phyloP scores from a whole-genome alignment of 2,113 vertebrate genomes.

The Cochlearius cochlearius region DNA sequence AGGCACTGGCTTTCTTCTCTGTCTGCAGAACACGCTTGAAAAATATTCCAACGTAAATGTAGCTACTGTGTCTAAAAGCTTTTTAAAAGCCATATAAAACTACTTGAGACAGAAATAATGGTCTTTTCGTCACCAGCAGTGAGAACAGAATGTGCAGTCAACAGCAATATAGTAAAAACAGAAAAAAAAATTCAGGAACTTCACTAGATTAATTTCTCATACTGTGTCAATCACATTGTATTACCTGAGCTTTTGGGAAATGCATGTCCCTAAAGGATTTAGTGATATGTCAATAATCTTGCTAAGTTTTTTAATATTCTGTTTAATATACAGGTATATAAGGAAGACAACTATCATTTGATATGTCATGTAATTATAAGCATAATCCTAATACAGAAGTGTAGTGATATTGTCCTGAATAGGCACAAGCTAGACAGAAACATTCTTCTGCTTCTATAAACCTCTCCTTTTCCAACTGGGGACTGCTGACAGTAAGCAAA shows the following conservation, averaged over 20 bases:
- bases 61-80: background rate
- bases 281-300: background rate
- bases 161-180: background rate
- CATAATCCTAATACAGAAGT: background rate
- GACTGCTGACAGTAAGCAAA: background rate
- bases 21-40: background rate
- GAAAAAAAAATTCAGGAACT: background rate
- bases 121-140: background rate
- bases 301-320: background rate
- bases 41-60: background rate
- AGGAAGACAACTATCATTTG: background rate
- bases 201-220: background rate
- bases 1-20: background rate
- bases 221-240: background rate
- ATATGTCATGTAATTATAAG: background rate
- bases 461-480: background rate
- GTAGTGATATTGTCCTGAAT: background rate
- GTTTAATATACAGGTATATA: background rate
- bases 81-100: slow-evolving; percentile 22
- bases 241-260: background rate
- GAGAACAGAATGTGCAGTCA: background rate
- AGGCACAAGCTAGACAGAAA: background rate
- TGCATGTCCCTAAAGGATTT: background rate
- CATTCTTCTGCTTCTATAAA: background rate
- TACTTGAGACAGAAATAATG: background rate